Evolutionary conservation across 2,797 vertebrate genomes (phyloP).

Genomic region (Onychomys torridus): DNA sequence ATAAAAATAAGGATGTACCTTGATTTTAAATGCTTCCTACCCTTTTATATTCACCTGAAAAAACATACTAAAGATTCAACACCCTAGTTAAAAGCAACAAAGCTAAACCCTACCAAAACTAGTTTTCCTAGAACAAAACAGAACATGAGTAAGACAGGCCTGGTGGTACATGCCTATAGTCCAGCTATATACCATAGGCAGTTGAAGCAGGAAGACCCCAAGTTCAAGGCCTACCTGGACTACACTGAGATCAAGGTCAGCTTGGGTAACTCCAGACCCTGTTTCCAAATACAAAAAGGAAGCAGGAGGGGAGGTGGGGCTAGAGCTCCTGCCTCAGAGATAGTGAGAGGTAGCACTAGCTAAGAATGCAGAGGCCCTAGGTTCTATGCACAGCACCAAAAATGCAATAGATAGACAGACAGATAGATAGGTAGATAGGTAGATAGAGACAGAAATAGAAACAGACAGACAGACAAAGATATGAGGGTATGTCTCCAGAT

Average conservation of each 20-base stretch:
- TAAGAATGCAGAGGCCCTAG: neutral
- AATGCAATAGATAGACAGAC: neutral
- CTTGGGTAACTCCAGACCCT: neutral
- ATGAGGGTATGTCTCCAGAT: constrained; percentile 50
- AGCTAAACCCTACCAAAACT: constrained; percentile 66
- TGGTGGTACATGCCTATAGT: neutral
- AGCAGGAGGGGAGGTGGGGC: neutral
- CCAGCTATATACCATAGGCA: neutral
- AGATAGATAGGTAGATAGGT: too few species aligned
- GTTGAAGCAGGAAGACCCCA: neutral
- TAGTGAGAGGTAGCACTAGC: neutral
- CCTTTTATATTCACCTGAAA: constrained; percentile 31
- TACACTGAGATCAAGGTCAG: neutral
- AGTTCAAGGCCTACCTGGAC: neutral
- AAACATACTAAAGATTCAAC: constrained; percentile 15
- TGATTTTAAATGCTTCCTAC: constrained; percentile 4
- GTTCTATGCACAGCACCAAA: neutral
- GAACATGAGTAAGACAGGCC: neutral
- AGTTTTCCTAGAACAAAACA: neutral
- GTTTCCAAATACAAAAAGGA: neutral
- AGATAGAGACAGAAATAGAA: too few species aligned
- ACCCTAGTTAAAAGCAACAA: constrained; percentile 55
- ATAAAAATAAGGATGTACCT: neutral
- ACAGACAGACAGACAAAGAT: too few species aligned
- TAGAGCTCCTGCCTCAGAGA: neutral